These are phyloP conservation scores for Poliocrania exsul DNA, from an alignment of 2,797 vertebrate genomes.

Conservation along the genomic window DNA sequence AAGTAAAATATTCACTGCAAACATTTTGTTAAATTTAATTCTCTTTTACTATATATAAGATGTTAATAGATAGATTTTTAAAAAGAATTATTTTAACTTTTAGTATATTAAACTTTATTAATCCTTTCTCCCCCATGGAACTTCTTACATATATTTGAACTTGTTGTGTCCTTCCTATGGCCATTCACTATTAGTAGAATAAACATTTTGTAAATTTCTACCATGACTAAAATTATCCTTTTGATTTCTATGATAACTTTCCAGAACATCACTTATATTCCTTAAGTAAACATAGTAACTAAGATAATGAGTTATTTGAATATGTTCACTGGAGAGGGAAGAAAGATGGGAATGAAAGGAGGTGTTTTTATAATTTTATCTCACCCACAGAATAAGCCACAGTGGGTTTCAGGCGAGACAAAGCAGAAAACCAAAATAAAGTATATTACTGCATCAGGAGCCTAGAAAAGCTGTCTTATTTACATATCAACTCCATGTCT, in stretches of 20 bases:
- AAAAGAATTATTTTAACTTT: background rate
- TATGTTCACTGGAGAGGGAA: background rate
- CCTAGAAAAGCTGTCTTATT: background rate
- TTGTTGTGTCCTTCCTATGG: background rate
- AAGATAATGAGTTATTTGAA: background rate
- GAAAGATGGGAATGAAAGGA: background rate
- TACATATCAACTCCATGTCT: background rate
- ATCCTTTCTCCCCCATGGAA: fast-evolving
- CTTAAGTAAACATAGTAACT: background rate
- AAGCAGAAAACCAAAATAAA: background rate
- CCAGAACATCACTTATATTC: background rate
- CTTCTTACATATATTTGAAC: background rate
- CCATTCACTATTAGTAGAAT: background rate
- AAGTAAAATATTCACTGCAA: background rate
- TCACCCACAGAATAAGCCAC: background rate
- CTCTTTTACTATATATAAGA: background rate
- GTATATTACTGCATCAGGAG: background rate
- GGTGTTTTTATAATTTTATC: background rate
- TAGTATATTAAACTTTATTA: background rate
- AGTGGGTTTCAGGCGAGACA: background rate
- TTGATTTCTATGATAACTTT: background rate
- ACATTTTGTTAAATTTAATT: background rate
- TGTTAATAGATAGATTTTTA: background rate
- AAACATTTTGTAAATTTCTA: background rate
- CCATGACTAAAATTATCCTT: fast-evolving